Base-by-base conservation (phyloP, 2,888 invertebrate genomes). In the Chrysina gloriosa region DNA sequence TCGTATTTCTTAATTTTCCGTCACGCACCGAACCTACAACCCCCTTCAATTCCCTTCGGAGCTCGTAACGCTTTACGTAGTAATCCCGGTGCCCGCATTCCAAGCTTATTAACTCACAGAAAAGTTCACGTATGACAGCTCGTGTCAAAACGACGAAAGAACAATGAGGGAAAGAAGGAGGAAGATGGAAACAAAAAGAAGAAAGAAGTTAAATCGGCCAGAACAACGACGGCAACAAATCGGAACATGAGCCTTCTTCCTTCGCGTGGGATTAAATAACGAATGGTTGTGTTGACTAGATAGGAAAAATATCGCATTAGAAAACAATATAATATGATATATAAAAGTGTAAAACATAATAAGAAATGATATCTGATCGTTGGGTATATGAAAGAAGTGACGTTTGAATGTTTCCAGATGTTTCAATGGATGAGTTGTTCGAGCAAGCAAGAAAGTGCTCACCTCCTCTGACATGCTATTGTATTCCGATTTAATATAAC, bases 1-100 rank as follows among this genome's bases (percentile, higher is more conserved):
- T 52, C 52, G 52, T 52, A 52, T 52, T 52, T 52, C 52, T 52
- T 52, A 52, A 52, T 52, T 52, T 52, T 52, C 29, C 52, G 52
- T 31, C 29, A 52, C 31, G 52, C 31, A 52, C 25, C 31, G 31
- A 21, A 25, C 31, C 31, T 52, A 29, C 52, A 16, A 14, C 29
- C 31, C 29, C 31, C 19, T 31, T 7, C 52, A 45, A 45, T 45
- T 6, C 31, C 52, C 52, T 19, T 31, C 16, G 14, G 31, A 29
- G 11, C 31, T 19, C 52, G 14, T 7, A 19, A 29, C 16, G 31
- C 52, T 31, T 52, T 29, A 52, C 52, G 25, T 11, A 29, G 52
- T 31, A 31, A 52, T 52, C 29, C 52, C 31, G 52, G 6, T 52
- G 52, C 52, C 52, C 52, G 19, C 52, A 52, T 52, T 52, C 52